Base-by-base conservation (phyloP, 2,888 invertebrate genomes). In the Acleris cristana region DNA sequence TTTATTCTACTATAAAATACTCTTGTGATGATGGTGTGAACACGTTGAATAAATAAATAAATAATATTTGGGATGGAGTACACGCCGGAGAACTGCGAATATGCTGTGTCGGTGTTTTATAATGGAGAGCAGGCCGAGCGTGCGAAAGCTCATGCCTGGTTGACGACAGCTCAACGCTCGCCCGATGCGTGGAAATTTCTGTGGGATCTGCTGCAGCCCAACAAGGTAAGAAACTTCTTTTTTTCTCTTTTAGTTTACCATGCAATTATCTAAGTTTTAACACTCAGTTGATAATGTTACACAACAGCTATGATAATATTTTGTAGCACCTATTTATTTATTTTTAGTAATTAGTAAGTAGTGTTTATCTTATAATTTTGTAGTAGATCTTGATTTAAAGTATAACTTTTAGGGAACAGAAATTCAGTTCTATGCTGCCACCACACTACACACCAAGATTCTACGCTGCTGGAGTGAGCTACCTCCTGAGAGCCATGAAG, bases 381-480 rank as follows among this genome's bases (percentile, higher is more conserved):
- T 61, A 59, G 56, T 19, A 40, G 23, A 14, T 52, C 34, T 65
- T 67, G 45, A 67, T 62, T 51, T 67, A 61, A 72, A 73, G 71
- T 73, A 70, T 69, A 70, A 73, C 70, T 92, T 93, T 55, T 84
- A 98, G 97, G 94, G 95, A 65, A 95, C 96, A 72, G 98, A 98
- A 92, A 96, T 98, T 44, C 98, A 98, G 87, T 98, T 98, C 89
- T 99, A 97, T 93, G 98, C 97, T 64, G 98, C 98, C 5, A 97
- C 97, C 57, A 98, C 98, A 30, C 87, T 99, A 23, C 97, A 98
- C 79, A 95, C 96, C 0, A 99, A 99, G 86, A 94, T 99, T 60
- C 95, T 97, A 76, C 96, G 97, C 81, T 96, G 95, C 81, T 98
- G 98, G 97, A 94, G 95, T 81, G 98, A 98, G 90, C 94, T 98